These are phyloP conservation scores for Epizoanthus rinbou DNA, from an alignment of 92 coral and sea anemone genomes.

Conservation along the genomic window DNA sequence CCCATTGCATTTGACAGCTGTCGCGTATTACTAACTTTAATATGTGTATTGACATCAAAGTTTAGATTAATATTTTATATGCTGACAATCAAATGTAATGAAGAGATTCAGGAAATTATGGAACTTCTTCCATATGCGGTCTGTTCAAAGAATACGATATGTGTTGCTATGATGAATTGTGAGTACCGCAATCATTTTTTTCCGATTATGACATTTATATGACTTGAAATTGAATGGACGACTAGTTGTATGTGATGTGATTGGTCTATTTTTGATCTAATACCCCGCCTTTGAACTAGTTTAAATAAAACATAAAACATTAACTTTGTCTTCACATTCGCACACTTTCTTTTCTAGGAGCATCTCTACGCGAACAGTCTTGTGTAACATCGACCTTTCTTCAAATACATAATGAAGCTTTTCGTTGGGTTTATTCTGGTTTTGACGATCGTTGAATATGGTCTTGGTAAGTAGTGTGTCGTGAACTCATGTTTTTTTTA, in stretches of 20 bases:
- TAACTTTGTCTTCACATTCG: not conserved
- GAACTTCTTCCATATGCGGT: constrained; percentile 22
- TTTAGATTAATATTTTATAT: constrained; percentile 12
- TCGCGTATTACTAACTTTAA: too few relatives aligned
- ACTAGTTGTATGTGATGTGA: not conserved
- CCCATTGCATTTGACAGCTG: too few relatives aligned
- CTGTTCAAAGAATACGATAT: not conserved
- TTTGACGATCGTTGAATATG: constrained; percentile 4
- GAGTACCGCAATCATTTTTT: constrained; percentile 1
- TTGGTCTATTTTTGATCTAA: not conserved
- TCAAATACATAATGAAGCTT: constrained; percentile 12
- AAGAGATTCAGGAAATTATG: constrained; percentile 1
- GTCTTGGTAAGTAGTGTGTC: constrained; percentile 11
- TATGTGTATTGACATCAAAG: too few relatives aligned
- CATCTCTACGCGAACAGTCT: too few relatives aligned
- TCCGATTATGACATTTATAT: not conserved
- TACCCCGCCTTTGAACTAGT: not conserved
- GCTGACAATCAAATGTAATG: constrained; percentile 18
- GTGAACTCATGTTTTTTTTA: too few relatives aligned
- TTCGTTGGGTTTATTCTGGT: constrained; percentile 1
- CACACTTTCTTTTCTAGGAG: not conserved
- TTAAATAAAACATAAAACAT: not conserved
- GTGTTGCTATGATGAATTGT: constrained; percentile 4
- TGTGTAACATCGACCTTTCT: not conserved
- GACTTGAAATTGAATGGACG: too few relatives aligned